Base-by-base conservation (phyloP, 2,113 vertebrate genomes). In the Mormoops blainvillei region DNA sequence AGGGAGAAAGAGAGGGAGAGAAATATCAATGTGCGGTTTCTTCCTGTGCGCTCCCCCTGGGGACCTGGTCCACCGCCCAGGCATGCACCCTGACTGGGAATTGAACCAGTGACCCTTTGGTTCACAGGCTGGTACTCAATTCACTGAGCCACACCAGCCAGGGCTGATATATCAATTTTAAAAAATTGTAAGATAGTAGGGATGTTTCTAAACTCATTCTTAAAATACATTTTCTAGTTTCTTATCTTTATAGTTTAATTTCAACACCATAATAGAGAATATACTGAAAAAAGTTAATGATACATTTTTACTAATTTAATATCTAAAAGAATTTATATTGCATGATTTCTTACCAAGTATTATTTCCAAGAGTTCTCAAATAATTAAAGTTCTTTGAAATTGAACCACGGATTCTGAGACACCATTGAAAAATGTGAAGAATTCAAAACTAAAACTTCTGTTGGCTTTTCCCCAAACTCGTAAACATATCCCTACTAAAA, bases 381-480 rank as follows among this genome's bases (percentile, higher is more conserved):
- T 83, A 87, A 94, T 14, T 89, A 89, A 67, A 45, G 11, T 52
- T 65, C 65, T 83, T 45, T 97, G 6, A 58, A 90, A 91, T 81
- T 81, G 28, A 19, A 61, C 15, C 67, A 73, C 38, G 54, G 15
- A 76, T 80, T 89, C 38, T 82, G 67, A 84, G 52, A 87, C 15
- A 94, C 24, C 82, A 88, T 0, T 93, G 38, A 95, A 96, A 82
- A 97, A 80, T 77, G 20, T 84, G 16, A 94, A 94, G n/a, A 83
- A 92, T 87, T 95, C 45, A 97, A 91, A 93, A 96, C 50, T 43
- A 67, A 94, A 94, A 92, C 19, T 58, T 95, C 45, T 88, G 36
- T 81, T 85, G 74, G 43, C 14, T 91, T 87, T 3, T 11, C 36
- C 36, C 22, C 19, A 26, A 92, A 67, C 45, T 18, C 76, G 8